Conservation (phyloP, 2,888 invertebrate genomes). For the Cenopis cana region DNA sequence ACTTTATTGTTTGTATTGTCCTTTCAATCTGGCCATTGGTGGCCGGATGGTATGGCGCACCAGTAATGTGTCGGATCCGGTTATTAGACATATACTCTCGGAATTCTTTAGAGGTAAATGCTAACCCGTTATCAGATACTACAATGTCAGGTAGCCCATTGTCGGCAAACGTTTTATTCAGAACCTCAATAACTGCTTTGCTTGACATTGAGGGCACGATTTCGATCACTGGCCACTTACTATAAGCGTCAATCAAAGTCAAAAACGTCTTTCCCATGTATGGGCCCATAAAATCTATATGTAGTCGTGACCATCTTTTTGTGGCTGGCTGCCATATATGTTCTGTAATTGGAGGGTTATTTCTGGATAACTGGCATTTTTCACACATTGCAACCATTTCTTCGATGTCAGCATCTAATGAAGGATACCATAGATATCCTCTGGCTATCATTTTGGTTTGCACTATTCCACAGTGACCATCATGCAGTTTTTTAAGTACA, state of each 20-base stretch:
- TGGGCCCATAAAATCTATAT: background rate
- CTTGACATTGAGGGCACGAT: background rate
- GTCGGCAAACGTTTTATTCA: background rate
- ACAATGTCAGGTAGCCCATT: constrained; percentile 1
- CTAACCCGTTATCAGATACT: background rate
- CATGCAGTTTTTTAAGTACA: background rate
- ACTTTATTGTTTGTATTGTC: constrained; percentile 44
- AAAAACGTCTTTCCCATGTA: background rate
- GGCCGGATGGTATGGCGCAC: constrained; percentile 44
- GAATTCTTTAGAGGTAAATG: constrained; percentile 28
- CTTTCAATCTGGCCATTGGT: constrained; percentile 46
- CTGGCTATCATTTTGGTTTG: background rate
- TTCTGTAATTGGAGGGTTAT: constrained; percentile 1
- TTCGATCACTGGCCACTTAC: background rate
- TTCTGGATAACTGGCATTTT: constrained; percentile 3
- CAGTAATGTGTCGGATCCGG: constrained; percentile 31
- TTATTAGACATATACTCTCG: constrained; percentile 20
- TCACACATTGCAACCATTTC: constrained; percentile 3
- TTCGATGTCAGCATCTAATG: constrained; percentile 1
- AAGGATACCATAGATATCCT: constrained; percentile 3
- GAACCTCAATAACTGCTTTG: background rate
- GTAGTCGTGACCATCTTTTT: background rate
- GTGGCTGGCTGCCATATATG: background rate
- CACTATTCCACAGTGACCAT: too few species aligned
- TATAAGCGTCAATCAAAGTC: background rate